Evolutionary conservation across 2,797 vertebrate genomes (phyloP), one percentile per base, ranked within the genome.

Genomic region (Melopsittacus undulatus): DNA sequence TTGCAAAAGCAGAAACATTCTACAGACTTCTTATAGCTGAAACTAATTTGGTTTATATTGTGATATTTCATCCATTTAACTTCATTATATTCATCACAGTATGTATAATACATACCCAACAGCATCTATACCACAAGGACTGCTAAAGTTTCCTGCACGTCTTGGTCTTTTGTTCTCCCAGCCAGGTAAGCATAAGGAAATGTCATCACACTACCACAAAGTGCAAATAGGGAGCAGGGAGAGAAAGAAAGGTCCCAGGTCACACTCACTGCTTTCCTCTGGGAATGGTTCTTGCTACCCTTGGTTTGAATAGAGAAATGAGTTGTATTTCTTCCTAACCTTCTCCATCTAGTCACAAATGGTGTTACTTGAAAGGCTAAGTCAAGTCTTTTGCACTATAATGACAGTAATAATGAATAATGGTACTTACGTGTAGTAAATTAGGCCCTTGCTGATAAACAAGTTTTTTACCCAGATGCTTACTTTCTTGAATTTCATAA

Each of bases 321-420:
- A 94, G 62, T 93, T 96, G 69, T 91, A 87, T 86, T 97, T 97
- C 92, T 95, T 95, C 86, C 95, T 96, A 97, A 96, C 76, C 81
- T 94, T 95, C 92, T 92, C 79, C 78, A 92, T 95, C 84, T 81
- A 95, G 90, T 94, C 96, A 95, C 54, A 97, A 97, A 98, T 88
- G 95, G 83, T 95, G 92, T 97, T 97, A 95, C 95, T 96, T 97
- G 96, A 97, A 98, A 98, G 97, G 91, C 85, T 96, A 97, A 97
- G 93, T 97, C 95, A 96, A 96, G 85, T 83, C 94, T 97, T 97
- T 97, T 93, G 95, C 96, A 87, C 89, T 96, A n/a, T 97, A 98
- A 98, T 97, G 86, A 97, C 85, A 97, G 93, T 96, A 98, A 97
- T 97, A 97, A 96, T 56, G 83, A 97, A 94, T 97, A 97, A 98